Evolutionary conservation across 2,888 invertebrate genomes (phyloP).

Genomic region (Orthosia gracilis): DNA sequence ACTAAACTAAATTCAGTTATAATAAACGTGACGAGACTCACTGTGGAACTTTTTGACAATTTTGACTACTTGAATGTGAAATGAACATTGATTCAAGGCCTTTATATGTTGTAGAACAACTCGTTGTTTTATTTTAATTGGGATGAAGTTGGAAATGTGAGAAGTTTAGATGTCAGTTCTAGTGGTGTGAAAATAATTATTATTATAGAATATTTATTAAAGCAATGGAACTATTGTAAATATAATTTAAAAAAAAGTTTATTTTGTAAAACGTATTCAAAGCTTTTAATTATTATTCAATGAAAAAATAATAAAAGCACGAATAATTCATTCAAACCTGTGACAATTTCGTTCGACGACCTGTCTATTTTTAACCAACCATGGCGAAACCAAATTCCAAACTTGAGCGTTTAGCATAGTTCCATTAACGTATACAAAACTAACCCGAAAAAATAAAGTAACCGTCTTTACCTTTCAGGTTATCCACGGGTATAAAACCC

Average conservation of each 20-base stretch:
- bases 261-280: too few relatives aligned
- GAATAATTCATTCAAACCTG: too few relatives aligned
- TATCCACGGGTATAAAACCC: conserved; percentile 4
- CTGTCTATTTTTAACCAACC: too few relatives aligned
- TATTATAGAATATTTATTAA: too few relatives aligned
- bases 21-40: conserved; percentile 35
- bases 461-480: not conserved
- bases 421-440: not conserved
- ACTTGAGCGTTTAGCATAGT: not conserved
- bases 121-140: conserved; percentile 38
- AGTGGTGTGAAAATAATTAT: not conserved
- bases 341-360: too few relatives aligned
- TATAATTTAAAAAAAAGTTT: too few relatives aligned
- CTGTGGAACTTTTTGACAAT: conserved; percentile 47
- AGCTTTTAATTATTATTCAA: too few relatives aligned
- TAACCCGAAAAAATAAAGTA: not conserved
- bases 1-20: conserved; percentile 41
- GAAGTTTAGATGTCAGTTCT: not conserved
- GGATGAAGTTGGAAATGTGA: conserved; percentile 1
- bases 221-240: too few relatives aligned
- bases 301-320: too few relatives aligned
- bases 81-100: conserved; percentile 39
- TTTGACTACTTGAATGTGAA: conserved; percentile 39
- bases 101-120: conserved; percentile 28
- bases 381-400: too few relatives aligned